Base-by-base conservation (phyloP, 2,888 invertebrate genomes). In the Tetragonisca angustula region DNA sequence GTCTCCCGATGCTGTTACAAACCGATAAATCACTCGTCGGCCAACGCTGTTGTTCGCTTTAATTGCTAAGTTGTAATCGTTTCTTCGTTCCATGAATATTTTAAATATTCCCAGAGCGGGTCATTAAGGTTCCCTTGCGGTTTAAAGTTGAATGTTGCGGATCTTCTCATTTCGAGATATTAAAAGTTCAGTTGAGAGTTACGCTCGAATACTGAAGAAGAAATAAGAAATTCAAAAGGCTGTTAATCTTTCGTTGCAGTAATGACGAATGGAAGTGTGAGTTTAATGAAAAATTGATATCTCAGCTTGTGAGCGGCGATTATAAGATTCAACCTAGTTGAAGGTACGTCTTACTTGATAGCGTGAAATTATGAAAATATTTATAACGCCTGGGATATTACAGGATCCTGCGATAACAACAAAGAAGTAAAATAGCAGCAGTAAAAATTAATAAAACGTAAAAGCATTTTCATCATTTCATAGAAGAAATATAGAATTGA, bases 11-110 rank as follows among this genome's bases (percentile, higher is more conserved):
- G 24, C 61, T 62, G 70, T 64, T 62, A 56, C 73, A 68, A 69
- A 62, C 71, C 78, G 73, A 88, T 88, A 84, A 86, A 86, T 88
- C 82, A 67, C 61, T 64, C 17, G 62, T 62, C 52, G 36, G 13
- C 6, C 19, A 24, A 86, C 74, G 72, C 69, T 32, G 62, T 73
- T 21, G 81, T 76, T 69, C 49, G 36, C 65, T 49, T 81, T 36
- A 67, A 77, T 86, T 62, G 64, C 43, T 36, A 67, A 61, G 24
- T 56, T 54, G 54, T 67, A 24, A 75, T 75, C 65, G 21, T 64
- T 43, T 56, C 32, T 43, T 17, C 6, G 17, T 32, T 13, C 21
- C 21, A 27, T 27, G 17, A 61, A 61, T 61, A 64, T 32, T 64
- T 32, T 13, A 32, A 36, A 21, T 13, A 11, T 21, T 32, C 11